Conservation (phyloP, 2,888 invertebrate species). For the Philhelius pedissequus region DNA sequence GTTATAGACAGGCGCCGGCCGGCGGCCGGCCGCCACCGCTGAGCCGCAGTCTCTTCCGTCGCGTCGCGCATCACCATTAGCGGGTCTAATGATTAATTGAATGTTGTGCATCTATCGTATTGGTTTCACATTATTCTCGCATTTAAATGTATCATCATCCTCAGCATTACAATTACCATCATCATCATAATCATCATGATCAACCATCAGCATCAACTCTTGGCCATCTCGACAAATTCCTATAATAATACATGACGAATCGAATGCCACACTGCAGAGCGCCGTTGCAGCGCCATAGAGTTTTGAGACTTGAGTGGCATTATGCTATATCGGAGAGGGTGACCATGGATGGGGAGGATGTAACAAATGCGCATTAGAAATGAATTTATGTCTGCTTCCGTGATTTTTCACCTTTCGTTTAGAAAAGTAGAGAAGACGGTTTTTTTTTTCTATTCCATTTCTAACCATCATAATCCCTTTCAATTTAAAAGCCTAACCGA, state of each 20-base stretch:
- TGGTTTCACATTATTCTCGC: slow-evolving; percentile 64
- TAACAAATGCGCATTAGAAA: slow-evolving; percentile 67
- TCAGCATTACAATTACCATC: slow-evolving; percentile 32
- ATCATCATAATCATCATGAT: slow-evolving; percentile 35
- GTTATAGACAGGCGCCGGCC: neutral
- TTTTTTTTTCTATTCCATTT: neutral
- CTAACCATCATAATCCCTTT: slow-evolving; percentile 47
- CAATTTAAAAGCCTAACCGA: slow-evolving; percentile 58
- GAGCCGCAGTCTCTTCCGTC: neutral
- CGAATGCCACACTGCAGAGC: neutral
- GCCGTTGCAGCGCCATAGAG: too few relatives aligned
- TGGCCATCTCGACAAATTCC: slow-evolving; percentile 57
- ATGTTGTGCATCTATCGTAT: slow-evolving; percentile 58
- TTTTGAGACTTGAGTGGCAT: neutral
- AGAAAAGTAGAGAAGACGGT: neutral
- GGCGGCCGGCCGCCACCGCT: neutral
- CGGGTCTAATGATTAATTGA: slow-evolving; percentile 62
- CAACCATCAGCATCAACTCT: slow-evolving; percentile 21
- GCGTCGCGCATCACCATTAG: slow-evolving; percentile 34
- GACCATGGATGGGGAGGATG: neutral
- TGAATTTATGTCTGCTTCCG: slow-evolving; percentile 68
- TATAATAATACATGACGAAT: slow-evolving; percentile 62
- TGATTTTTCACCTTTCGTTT: slow-evolving; percentile 46
- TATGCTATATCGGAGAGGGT: neutral
- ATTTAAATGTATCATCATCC: slow-evolving; percentile 66